Evolutionary conservation across 2,797 vertebrate species (phyloP).

Genomic region (Phoxinus dragarum): DNA sequence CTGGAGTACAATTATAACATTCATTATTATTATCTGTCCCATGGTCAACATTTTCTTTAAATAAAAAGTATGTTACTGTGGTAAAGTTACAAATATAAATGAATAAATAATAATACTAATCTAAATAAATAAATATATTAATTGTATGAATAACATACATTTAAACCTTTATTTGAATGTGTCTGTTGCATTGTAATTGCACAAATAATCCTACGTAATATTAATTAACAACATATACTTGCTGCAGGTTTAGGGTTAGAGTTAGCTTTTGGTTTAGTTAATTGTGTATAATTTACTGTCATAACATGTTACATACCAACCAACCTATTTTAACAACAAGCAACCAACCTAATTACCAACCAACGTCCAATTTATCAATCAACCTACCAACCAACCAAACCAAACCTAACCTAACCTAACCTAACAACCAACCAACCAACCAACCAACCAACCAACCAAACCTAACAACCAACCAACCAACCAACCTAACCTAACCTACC

Average conservation of each 20-base stretch:
- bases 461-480: not conserved
- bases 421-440: not conserved
- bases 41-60: not conserved
- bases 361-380: too few species aligned
- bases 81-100: too few species aligned
- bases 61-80: not conserved
- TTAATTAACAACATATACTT: not conserved
- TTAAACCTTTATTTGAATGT: not conserved
- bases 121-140: not conserved
- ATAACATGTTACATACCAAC: not conserved
- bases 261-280: not conserved
- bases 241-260: not conserved
- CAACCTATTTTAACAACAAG: too few species aligned
- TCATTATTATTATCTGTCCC: not conserved
- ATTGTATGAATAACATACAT: too few species aligned
- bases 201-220: not conserved
- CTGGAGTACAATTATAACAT: not conserved
- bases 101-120: not conserved
- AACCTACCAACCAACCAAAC: too few species aligned
- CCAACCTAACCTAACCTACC: not conserved
- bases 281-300: not conserved
- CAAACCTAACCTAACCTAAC: not conserved
- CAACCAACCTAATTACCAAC: not conserved
- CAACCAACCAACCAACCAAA: rapidly evolving
- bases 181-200: not conserved